A percentile compares a stretch with the other conserved stretches of the same genome.
Conservation (phyloP, 2,113 vertebrate species). For the Cervus canadensis region DNA sequence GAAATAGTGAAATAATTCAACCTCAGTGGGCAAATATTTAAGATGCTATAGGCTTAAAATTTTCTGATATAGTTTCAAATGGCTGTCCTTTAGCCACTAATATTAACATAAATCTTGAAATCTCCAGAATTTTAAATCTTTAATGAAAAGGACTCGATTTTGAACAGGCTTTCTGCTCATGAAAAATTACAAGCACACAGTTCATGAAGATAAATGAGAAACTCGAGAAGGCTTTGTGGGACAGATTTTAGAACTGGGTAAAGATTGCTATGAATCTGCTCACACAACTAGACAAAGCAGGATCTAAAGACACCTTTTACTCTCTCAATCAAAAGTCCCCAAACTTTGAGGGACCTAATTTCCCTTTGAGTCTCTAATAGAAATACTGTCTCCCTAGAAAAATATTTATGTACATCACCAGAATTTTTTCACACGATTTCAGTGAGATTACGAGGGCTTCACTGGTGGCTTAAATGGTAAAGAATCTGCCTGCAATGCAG, state of each 20-base stretch:
- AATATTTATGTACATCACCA: neutral
- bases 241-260: neutral
- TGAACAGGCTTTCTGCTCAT: constrained; percentile 30
- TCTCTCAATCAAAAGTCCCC: neutral
- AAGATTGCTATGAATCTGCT: constrained; percentile 7
- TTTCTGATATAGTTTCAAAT: neutral
- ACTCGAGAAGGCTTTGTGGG: neutral
- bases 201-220: constrained; percentile 57
- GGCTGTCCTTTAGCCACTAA: neutral
- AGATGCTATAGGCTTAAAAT: constrained; percentile 21
- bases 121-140: constrained; percentile 28
- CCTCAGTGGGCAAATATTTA: neutral
- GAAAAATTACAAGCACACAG: constrained; percentile 40
- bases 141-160: constrained; percentile 34
- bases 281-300: neutral
- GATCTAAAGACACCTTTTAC: neutral
- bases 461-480: neutral
- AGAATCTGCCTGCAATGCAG: neutral
- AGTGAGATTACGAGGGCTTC: neutral
- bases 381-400: neutral
- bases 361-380: neutral
- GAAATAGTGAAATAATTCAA: constrained; percentile 42
- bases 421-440: neutral
- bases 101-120: constrained; percentile 33
- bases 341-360: neutral